Evolutionary conservation across 2,888 invertebrate species (phyloP).

Genomic region (Venustoraphidia nigricollis): DNA sequence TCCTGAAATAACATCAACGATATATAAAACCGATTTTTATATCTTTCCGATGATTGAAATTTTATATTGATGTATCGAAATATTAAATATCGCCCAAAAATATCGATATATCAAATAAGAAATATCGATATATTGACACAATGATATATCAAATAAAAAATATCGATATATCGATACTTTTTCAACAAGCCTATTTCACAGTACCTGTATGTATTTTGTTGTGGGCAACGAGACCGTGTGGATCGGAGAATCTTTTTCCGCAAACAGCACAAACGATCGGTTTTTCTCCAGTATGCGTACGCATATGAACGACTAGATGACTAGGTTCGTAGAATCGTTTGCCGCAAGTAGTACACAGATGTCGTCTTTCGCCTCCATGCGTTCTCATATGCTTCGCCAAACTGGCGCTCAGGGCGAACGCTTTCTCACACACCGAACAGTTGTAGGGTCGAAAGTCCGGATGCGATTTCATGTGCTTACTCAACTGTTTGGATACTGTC

Average conservation of each 20-base stretch:
- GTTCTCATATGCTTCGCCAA: conserved; percentile 21
- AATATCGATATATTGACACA: too few species aligned
- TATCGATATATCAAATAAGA: too few species aligned
- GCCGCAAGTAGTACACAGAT: conserved; percentile 22
- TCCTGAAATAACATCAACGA: too few species aligned
- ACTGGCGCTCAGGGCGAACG: conserved; percentile 18
- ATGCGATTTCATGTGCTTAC: conserved; percentile 18
- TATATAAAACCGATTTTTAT: too few species aligned
- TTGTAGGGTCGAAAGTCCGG: conserved; percentile 20
- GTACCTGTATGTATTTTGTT: conserved; percentile 23
- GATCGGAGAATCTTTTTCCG: conserved; percentile 22
- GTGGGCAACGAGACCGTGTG: conserved; percentile 21
- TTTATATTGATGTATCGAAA: too few species aligned
- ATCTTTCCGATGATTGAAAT: too few species aligned
- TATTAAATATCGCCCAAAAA: too few species aligned
- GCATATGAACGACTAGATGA: conserved; percentile 21
- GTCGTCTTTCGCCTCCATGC: conserved; percentile 21
- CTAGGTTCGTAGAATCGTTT: conserved; percentile 22
- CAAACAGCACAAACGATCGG: conserved; percentile 22
- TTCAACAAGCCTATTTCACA: too few species aligned
- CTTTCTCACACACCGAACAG: conserved; percentile 21
- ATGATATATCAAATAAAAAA: too few species aligned
- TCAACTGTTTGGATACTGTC: conserved; percentile 20
- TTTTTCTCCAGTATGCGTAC: conserved; percentile 23
- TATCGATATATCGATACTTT: too few species aligned